phyloP scores from a whole-genome alignment of 2,113 vertebrate genomes.

The Mandrillus leucophaeus region DNA sequence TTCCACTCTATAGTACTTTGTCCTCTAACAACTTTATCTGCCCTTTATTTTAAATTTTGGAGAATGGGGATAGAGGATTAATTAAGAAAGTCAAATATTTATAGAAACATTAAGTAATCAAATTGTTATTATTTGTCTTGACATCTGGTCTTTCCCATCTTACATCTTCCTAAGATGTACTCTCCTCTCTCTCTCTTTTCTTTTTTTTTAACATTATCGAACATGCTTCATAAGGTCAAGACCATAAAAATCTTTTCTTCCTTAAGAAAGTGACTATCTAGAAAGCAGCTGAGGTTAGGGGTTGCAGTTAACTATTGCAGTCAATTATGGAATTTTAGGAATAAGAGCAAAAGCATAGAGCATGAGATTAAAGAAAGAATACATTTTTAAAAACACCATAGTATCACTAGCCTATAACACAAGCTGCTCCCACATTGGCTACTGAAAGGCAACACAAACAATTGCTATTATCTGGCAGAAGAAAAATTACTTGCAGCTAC shows the following conservation, averaged over 20 bases:
- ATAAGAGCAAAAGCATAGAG: not conserved
- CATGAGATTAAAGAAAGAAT: not conserved
- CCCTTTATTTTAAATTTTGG: constrained; percentile 23
- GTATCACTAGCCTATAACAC: not conserved
- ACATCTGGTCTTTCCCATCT: constrained; percentile 33
- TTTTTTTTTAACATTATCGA: not conserved
- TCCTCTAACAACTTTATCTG: not conserved
- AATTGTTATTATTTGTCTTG: constrained; percentile 44
- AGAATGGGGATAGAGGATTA: not conserved
- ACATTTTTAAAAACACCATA: not conserved
- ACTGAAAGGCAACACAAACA: not conserved
- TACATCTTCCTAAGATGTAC: not conserved
- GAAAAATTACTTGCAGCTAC: not conserved
- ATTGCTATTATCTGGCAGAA: not conserved
- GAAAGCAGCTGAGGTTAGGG: not conserved
- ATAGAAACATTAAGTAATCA: constrained; percentile 49
- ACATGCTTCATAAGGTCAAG: not conserved
- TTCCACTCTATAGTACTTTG: constrained; percentile 56
- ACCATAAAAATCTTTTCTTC: not conserved
- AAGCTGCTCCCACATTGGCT: not conserved
- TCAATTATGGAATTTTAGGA: not conserved
- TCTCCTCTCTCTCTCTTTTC: too few relatives aligned
- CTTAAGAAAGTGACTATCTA: not conserved
- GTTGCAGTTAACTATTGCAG: not conserved
- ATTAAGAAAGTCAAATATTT: constrained; percentile 51